Percentiles rank a stretch among this genome's conserved stretches.
phyloP scores from a whole-genome alignment of 2,888 invertebrate species.

The Polydrusus tereticollis region DNA sequence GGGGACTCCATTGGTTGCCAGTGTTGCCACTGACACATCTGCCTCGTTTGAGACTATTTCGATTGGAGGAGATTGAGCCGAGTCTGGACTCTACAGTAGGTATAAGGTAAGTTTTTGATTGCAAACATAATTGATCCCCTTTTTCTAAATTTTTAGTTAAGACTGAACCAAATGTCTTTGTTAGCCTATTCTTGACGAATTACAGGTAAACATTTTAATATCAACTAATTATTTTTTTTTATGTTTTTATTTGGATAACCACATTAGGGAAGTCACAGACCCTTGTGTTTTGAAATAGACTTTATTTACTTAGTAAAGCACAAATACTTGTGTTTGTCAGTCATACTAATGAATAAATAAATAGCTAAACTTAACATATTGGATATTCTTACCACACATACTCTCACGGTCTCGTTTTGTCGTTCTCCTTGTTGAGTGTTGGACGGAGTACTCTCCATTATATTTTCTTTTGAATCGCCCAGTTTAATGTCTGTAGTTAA shows the following conservation, averaged over 20 bases:
- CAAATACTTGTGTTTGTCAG: background rate
- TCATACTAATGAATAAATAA: conserved; percentile 15
- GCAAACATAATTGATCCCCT: too few species aligned
- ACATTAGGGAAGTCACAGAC: too few species aligned
- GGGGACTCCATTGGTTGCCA: background rate
- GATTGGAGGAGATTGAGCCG: background rate
- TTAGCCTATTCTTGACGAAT: too few species aligned
- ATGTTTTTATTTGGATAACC: too few species aligned
- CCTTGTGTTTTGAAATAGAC: background rate
- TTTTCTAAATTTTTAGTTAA: too few species aligned
- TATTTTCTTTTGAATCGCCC: background rate
- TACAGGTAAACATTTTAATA: too few species aligned
- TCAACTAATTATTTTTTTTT: too few species aligned
- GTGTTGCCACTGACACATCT: background rate
- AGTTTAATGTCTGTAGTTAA: background rate
- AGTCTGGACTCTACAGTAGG: background rate
- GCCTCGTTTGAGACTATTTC: background rate
- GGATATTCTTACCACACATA: background rate
- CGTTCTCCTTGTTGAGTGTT: background rate
- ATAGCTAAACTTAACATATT: conserved; percentile 14
- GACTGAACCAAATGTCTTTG: too few species aligned
- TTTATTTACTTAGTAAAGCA: background rate
- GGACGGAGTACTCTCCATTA: conserved; percentile 14
- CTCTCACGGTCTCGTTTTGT: background rate
- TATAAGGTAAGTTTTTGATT: background rate